Conservation (phyloP, 2,797 vertebrate species). For the Esox masquinongy region DNA sequence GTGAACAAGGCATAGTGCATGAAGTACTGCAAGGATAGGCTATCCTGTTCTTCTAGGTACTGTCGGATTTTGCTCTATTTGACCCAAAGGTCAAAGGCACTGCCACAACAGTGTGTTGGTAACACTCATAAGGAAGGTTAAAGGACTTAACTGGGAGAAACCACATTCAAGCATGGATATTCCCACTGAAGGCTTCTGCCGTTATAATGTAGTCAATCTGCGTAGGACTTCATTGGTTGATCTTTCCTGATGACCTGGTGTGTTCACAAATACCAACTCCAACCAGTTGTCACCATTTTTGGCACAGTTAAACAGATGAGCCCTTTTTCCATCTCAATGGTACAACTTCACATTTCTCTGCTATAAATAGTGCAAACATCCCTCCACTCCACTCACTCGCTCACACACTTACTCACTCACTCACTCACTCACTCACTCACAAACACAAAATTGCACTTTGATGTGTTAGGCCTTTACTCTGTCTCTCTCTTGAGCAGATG, state of each 20-base stretch:
- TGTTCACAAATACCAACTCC: no score
- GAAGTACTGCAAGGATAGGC: no score
- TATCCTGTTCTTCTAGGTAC: constrained; percentile 37
- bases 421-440: constrained; percentile 28
- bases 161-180: no score
- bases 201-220: no score
- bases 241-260: no score
- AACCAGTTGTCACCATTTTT: no score
- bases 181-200: no score
- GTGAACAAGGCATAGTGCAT: constrained; percentile 52
- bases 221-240: no score
- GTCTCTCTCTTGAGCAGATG: constrained; percentile 10
- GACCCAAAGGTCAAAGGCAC: constrained; percentile 39
- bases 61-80: constrained; percentile 18
- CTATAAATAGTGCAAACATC: constrained; percentile 22
- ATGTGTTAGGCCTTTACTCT: constrained; percentile 41
- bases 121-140: no score
- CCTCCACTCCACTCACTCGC: constrained; percentile 18
- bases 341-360: constrained; percentile 66
- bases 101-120: constrained; percentile 49
- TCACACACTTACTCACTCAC: constrained; percentile 24
- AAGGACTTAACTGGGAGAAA: no score
- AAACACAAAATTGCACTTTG: constrained; percentile 70
- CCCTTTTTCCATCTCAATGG: constrained; percentile 10
- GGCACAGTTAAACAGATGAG: no score